phyloP scores from a whole-genome alignment of 2,113 vertebrate genomes.

The Entelurus aequoreus region DNA sequence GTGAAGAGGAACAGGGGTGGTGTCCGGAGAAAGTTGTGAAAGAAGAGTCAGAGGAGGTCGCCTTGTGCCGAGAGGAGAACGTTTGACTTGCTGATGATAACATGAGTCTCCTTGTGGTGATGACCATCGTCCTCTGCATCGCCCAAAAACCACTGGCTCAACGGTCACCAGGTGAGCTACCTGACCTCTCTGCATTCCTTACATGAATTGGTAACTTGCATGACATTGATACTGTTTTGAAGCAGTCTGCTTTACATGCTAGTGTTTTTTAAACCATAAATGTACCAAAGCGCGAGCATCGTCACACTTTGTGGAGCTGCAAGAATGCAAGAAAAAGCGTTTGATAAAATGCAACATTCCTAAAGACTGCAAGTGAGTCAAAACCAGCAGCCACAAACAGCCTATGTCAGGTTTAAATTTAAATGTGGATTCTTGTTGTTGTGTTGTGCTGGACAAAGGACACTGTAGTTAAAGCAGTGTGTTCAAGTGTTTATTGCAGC shows the following conservation, averaged over 20 bases:
- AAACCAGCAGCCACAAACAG: neutral
- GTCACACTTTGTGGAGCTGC: neutral
- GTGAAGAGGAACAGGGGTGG: neutral
- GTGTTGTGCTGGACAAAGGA: neutral
- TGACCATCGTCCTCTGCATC: neutral
- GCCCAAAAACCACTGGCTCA: neutral
- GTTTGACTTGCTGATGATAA: neutral
- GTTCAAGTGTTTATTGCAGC: neutral
- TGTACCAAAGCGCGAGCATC: neutral
- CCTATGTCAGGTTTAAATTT: neutral
- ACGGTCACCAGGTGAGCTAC: neutral
- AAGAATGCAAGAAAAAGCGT: neutral
- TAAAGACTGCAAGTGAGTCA: neutral
- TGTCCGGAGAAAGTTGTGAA: neutral
- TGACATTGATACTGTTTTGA: too few relatives aligned
- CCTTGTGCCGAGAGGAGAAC: neutral
- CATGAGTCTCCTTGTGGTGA: neutral
- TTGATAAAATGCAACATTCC: neutral
- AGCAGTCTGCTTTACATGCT: too few relatives aligned
- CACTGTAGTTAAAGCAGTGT: neutral
- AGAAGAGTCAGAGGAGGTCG: neutral
- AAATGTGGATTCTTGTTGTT: neutral
- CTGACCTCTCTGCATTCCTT: too few relatives aligned
- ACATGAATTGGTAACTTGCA: too few relatives aligned
- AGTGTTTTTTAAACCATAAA: neutral